Evolutionary conservation across 1,140 invertebrate genomes (phyloP).

Genomic region (Danaus plexippus): DNA sequence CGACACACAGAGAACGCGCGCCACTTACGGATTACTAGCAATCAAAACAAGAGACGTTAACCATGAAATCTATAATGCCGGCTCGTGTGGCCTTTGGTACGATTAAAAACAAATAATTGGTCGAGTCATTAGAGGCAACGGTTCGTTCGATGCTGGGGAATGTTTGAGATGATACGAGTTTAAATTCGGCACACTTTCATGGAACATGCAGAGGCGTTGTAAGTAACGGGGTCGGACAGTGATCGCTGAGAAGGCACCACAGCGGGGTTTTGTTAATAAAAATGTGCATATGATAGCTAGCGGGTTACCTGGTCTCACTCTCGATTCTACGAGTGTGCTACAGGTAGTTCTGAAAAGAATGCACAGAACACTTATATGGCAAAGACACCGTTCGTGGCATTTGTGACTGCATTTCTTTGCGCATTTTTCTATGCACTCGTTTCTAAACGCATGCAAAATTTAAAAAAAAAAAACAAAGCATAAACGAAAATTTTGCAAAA

Average conservation of each 20-base stretch:
- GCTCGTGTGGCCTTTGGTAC: no score
- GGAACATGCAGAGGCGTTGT: no score
- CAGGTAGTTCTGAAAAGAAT: constrained; percentile 67
- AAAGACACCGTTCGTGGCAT: constrained; percentile 39
- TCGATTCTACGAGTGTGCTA: constrained; percentile 34
- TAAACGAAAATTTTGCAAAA: constrained; percentile 54
- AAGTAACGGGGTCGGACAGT: no score
- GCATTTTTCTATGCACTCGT: constrained; percentile 64
- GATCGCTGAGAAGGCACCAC: no score
- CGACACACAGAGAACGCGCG: no score
- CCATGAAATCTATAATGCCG: constrained; percentile 12
- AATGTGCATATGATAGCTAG: not conserved
- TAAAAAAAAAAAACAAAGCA: constrained; percentile 26
- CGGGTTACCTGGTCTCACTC: constrained; percentile 25
- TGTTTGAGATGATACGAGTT: no score
- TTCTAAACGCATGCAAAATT: constrained; percentile 45
- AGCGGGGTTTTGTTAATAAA: no score
- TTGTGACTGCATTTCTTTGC: constrained; percentile 63
- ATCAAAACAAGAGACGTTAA: not conserved
- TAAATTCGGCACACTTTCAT: no score
- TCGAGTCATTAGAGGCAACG: no score
- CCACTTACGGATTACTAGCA: not conserved
- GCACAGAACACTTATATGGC: constrained; percentile 57
- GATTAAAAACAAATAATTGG: no score
- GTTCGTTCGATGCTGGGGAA: no score